Evolutionary conservation across 2,888 invertebrate genomes (phyloP), one percentile per base, ranked within the genome.

Genomic region (Boloria euphrosyne): DNA sequence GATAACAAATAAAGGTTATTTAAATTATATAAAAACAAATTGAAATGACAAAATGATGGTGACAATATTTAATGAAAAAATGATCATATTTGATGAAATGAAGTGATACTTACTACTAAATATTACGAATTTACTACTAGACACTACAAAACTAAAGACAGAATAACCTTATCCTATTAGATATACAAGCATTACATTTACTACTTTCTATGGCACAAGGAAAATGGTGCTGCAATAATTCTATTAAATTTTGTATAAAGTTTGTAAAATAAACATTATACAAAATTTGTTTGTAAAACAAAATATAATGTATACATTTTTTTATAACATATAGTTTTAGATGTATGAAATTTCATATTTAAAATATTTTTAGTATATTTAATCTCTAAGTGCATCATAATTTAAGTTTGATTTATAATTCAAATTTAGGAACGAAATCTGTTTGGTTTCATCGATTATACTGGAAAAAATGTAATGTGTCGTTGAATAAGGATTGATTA

Each of bases 201-300:
- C 18, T 64, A 61, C 44, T 57, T 50, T 61, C 62, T 70, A 70
- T 68, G 70, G 70, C 70, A 66, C 70, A 53, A 68, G 49, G 27
- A 44, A 59, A 14, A 13, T 38, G 10, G 10, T 38, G 31, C 31
- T 38, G 31, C 31, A 38, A 38, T 38, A 38, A 38, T 10, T 31
- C 10, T 38, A 38, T 38, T 38, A 38, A 38, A 10, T 38, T 38
- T 2, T 31, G 5, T 31, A 31, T 31, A 1, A 31, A 31, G 7
- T 27, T 27, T 27, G 7, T 5, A 31, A 6, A 6, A 31, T 31
- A 31, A n/a, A n/a, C n/a, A n/a, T n/a, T n/a, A n/a, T n/a, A n/a
- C n/a, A n/a, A 38, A 38, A 10, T 38, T 38, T 2, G 22, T 22
- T 2, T 3, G 3, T 22, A 22, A 22, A 22, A 22, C 22, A 22